phyloP scores from a whole-genome alignment of 2,113 vertebrate genomes.

The Haemorhous mexicanus region DNA sequence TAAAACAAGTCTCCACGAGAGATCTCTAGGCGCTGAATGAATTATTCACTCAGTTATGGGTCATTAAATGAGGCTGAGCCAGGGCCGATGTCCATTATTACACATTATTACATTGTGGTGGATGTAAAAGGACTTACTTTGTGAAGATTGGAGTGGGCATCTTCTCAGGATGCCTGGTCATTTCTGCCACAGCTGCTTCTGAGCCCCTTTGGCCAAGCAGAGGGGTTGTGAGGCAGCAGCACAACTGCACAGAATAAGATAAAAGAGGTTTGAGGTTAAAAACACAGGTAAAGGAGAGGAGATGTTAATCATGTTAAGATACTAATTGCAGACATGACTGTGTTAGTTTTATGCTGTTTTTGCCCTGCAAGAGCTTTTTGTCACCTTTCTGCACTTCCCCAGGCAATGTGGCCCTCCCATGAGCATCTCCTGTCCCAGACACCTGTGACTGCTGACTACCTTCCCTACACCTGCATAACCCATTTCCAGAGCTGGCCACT shows the following conservation, averaged over 20 bases:
- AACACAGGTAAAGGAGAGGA: neutral
- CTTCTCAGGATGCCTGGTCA: neutral
- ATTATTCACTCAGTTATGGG: constrained; percentile 63
- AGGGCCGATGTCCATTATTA: constrained; percentile 5
- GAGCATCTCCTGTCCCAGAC: neutral
- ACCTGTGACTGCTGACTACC: neutral
- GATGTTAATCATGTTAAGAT: neutral
- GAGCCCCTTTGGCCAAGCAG: neutral
- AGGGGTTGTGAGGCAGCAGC: neutral
- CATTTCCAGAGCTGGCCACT: too few relatives aligned
- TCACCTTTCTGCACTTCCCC: neutral
- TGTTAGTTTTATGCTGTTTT: neutral
- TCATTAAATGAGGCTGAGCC: constrained; percentile 26
- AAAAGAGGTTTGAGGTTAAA: neutral
- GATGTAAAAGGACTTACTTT: neutral
- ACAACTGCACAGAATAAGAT: neutral
- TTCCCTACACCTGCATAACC: neutral
- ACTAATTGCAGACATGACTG: neutral
- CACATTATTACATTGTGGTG: neutral
- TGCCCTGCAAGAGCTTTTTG: neutral
- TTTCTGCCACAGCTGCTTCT: neutral
- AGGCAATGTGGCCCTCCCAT: neutral
- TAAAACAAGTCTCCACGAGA: constrained; percentile 54
- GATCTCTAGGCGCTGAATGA: constrained; percentile 43
- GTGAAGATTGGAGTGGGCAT: neutral